These are phyloP conservation scores for Plagodis dolabraria DNA, from an alignment of 2,888 invertebrate genomes.

Conservation along the genomic window DNA sequence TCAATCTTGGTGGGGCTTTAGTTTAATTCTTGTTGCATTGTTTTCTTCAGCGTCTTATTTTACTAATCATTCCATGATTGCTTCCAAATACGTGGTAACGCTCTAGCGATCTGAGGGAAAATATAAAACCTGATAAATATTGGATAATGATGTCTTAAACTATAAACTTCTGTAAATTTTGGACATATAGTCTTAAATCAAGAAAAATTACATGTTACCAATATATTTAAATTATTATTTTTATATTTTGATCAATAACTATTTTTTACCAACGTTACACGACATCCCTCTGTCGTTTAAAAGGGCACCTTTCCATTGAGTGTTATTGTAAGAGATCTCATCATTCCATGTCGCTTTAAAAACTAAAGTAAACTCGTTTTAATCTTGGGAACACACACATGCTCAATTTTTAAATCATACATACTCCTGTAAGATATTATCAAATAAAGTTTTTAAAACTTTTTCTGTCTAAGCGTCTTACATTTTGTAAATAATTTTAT, in stretches of 20 bases:
- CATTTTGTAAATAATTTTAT: constrained; percentile 55
- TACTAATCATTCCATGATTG: constrained; percentile 72
- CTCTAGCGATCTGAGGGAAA: constrained; percentile 22
- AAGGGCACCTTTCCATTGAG: constrained; percentile 31
- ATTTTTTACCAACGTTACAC: background rate
- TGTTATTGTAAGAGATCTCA: constrained; percentile 70
- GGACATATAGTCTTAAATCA: background rate
- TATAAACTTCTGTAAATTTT: too few relatives aligned
- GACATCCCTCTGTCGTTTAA: constrained; percentile 6
- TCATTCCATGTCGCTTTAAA: constrained; percentile 79
- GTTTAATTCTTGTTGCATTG: constrained; percentile 47
- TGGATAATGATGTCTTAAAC: too few relatives aligned
- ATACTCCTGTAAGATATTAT: constrained; percentile 45
- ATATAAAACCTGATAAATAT: background rate
- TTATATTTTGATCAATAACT: background rate
- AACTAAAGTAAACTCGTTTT: constrained; percentile 54
- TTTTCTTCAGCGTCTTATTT: constrained; percentile 53
- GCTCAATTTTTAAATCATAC: constrained; percentile 58
- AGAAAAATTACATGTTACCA: background rate
- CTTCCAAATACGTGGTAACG: constrained; percentile 57
- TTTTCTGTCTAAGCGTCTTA: constrained; percentile 18
- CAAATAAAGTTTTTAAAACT: constrained; percentile 25
- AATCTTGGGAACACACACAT: constrained; percentile 58
- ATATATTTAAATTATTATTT: background rate
- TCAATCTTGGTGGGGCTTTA: constrained; percentile 58